Evolutionary conservation across 2,797 vertebrate genomes (phyloP).

Genomic region (Cuculus canorus): DNA sequence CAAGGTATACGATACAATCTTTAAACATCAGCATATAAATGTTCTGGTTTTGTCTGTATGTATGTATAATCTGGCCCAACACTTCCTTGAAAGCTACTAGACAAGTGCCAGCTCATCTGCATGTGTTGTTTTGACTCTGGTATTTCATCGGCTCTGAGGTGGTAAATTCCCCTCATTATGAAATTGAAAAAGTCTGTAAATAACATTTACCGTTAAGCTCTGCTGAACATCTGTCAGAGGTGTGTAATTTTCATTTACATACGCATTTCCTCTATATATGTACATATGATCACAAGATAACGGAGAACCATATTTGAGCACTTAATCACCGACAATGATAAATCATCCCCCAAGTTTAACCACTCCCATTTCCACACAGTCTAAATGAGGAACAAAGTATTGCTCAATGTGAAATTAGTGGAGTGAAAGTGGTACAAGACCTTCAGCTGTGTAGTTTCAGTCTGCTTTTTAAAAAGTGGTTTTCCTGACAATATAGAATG

Average conservation of each 20-base stretch:
- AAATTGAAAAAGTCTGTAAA: neutral
- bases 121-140: neutral
- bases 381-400: neutral
- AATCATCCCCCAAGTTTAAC: neutral
- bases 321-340: neutral
- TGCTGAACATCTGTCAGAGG: neutral
- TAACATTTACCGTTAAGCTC: neutral
- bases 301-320: neutral
- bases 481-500: neutral
- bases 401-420: neutral
- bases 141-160: neutral
- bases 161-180: neutral
- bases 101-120: neutral
- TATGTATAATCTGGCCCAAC: neutral
- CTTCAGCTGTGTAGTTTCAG: neutral
- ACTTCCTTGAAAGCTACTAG: neutral
- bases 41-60: neutral
- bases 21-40: neutral
- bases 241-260: neutral
- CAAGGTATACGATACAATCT: neutral
- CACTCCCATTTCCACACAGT: neutral
- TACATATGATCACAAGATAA: neutral
- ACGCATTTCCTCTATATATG: neutral
- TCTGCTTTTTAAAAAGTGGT: neutral
- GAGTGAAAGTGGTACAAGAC: neutral